Evolutionary conservation across 2,797 vertebrate genomes (phyloP), one percentile per base, ranked within the genome.

Genomic region (Tachyglossus aculeatus): DNA sequence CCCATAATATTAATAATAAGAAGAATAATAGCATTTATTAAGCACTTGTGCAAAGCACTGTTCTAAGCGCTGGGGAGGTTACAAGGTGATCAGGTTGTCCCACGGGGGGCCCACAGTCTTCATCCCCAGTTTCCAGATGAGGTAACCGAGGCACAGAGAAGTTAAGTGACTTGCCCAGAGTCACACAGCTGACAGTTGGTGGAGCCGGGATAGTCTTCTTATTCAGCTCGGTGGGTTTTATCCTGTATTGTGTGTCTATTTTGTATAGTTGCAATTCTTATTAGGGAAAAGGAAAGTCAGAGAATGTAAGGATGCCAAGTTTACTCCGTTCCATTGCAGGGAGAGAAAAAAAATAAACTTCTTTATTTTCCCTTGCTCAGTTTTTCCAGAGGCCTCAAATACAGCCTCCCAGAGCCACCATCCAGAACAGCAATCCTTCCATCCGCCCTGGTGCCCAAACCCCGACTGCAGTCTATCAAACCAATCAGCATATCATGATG

Each of bases 401-500:
- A 88, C 98, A 98, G 92, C 93, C 96, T 63, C 92, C 96, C 1
- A 89, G 98, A 86, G 95, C 97, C 24, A 89, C 94, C 83, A 93
- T 99, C 89, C 94, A 96, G 61, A 95, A 95, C 68, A 98, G 95
- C 92, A 93, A 86, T 45, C 95, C 96, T 74, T 96, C 97, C 76
- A 90, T 99, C 83, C 95, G 97, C 65, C 94, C 96, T 0, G 95
- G 96, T 51, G 95, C 96, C 0, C 98, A 99, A 81, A 93, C 93
- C 5, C 96, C 96, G 4, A 91, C 96, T 0, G 94, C 97, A 0
- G 96, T 99, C 60, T 99, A 98, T 80, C 94, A 96, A 50, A 85
- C 96, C 59, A 98, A 96, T 88, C 96, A 97, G 81, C 94, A 96
- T 89, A 97, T 98, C 91, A 97, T 99, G 97, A 99, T 99, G 98